Base-by-base conservation (phyloP, 2,113 vertebrate species). In the Pelvicachromis taeniatus region DNA sequence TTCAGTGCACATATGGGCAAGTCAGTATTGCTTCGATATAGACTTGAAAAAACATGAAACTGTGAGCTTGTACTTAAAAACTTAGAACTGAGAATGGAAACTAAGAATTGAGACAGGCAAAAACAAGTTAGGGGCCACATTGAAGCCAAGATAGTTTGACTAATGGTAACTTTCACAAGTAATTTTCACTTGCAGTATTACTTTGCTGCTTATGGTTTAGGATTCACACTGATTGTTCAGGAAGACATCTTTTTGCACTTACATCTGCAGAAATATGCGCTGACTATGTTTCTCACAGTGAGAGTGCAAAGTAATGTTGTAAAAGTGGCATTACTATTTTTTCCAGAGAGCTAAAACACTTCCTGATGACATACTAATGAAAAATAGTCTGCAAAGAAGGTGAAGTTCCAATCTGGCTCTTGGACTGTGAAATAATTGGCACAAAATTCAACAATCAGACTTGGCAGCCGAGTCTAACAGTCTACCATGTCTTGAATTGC, bases 381-480 rank as follows among this genome's bases (percentile, higher is more conserved):
- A 73, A 29, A 81, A 29, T 55, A 80, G 78, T 42, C 33, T 52
- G 38, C 52, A 16, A 80, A 68, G 45, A 86, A 40, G 70, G 81
- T 19, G 12, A 78, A 63, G 81, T 73, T 78, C 79, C 63, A 82
- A 68, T 81, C 35, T 85, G 77, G 80, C 80, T 82, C 82, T 85
- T 77, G 78, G 59, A 81, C 82, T 56, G 81, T 78, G 23, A 38
- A 68, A 68, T 83, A 90, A 88, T 70, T 91, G 81, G 79, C 86
- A 77, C 58, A 77, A 68, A 73, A 81, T 33, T 73, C 77, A 86
- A 89, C 88, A 85, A 90, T 84, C 84, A 78, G 83, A 84, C 77
- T 86, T 84, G 84, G 90, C 80, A 87, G 80, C 80, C 3, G 4
- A 45, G 61, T 82, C 21, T 81, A 55, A 85, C 23, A 68, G 53